These are phyloP conservation scores for Rhagonycha fulva DNA, from an alignment of 2,888 invertebrate species.

Conservation along the genomic window DNA sequence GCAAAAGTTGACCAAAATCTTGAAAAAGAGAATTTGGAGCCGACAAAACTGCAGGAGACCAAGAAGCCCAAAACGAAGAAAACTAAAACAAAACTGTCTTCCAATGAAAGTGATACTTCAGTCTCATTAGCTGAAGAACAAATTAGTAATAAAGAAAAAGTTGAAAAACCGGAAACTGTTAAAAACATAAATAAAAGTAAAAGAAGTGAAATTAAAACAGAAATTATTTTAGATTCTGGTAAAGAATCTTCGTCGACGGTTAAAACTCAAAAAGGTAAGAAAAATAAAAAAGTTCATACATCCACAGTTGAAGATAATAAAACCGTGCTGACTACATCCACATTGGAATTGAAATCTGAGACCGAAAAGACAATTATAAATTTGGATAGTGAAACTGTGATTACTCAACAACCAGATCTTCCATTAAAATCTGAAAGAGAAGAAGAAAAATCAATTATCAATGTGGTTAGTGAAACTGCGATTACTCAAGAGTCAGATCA, in stretches of 20 bases:
- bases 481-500: neutral
- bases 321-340: neutral
- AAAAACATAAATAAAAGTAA: neutral
- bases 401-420: too few relatives aligned
- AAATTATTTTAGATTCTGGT: neutral
- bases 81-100: neutral
- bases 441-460: neutral
- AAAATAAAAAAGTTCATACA: neutral
- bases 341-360: neutral
- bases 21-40: neutral
- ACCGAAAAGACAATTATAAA: too few relatives aligned
- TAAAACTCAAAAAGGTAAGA: neutral
- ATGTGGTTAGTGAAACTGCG: neutral
- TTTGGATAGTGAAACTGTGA: too few relatives aligned
- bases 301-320: neutral
- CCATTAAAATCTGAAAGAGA: too few relatives aligned
- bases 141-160: neutral
- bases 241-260: neutral
- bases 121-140: neutral
- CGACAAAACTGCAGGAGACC: neutral
- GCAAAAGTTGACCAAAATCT: neutral
- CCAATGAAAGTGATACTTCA: neutral
- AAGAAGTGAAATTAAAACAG: neutral
- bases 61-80: conserved; percentile 1
- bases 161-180: neutral